These are phyloP conservation scores for Sylvietta virens DNA, from an alignment of 2,113 vertebrate species.

Conservation along the genomic window DNA sequence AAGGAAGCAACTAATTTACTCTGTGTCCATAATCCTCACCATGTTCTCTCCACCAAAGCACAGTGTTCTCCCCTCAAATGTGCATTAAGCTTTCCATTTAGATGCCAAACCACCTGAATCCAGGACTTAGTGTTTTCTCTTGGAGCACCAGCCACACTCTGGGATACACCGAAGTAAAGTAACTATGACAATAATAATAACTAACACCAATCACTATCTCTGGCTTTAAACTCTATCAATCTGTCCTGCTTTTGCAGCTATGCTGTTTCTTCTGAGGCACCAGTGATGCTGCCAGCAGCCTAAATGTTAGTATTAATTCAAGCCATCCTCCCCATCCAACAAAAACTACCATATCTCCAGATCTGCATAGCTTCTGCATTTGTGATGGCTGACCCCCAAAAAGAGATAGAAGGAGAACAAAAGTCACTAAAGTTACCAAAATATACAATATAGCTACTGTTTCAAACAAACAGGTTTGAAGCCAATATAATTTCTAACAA, in stretches of 20 bases:
- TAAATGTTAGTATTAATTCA: neutral
- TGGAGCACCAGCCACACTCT: neutral
- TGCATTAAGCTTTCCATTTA: neutral
- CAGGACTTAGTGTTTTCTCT: neutral
- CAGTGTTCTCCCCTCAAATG: neutral
- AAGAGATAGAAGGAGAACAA: neutral
- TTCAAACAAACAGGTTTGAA: slow-evolving; percentile 10
- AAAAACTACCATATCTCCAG: slow-evolving; percentile 1
- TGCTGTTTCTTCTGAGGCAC: neutral
- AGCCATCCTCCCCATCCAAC: neutral
- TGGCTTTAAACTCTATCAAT: neutral
- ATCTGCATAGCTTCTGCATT: slow-evolving; percentile 40
- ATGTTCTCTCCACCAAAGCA: neutral
- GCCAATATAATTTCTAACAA: neutral
- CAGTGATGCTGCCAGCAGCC: neutral
- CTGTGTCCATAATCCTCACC: neutral
- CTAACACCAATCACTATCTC: neutral
- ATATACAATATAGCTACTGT: slow-evolving; percentile 34
- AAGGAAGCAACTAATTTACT: neutral
- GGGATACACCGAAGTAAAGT: neutral
- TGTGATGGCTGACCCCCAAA: slow-evolving; percentile 39
- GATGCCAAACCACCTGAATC: neutral
- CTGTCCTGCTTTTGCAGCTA: slow-evolving; percentile 28
- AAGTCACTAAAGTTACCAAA: slow-evolving; percentile 18
- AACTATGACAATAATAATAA: neutral